A percentile compares a stretch with the other conserved stretches of the same genome.
These are phyloP conservation scores for Entomobrya multifasciata DNA, from an alignment of 2,888 invertebrate genomes.

Conservation along the genomic window DNA sequence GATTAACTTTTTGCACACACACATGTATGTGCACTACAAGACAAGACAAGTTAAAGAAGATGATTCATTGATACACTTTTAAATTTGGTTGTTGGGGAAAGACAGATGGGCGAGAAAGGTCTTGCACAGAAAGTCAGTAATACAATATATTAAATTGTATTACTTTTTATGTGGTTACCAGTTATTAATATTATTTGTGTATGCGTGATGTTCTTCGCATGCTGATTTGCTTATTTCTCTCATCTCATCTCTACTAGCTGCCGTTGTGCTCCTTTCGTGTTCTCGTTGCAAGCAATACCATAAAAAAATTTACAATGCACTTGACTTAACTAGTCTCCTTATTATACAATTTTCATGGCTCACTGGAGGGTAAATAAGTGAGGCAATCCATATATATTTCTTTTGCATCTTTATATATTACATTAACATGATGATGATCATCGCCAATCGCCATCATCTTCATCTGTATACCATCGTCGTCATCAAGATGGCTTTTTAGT, in stretches of 20 bases:
- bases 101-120: slow-evolving; percentile 67
- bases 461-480: slow-evolving; percentile 1
- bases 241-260: background rate
- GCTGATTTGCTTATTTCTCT: background rate
- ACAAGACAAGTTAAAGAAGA: background rate
- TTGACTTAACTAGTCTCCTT: slow-evolving; percentile 5
- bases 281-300: background rate
- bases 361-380: slow-evolving; percentile 71
- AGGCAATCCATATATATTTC: slow-evolving; percentile 32
- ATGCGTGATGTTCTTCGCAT: slow-evolving; percentile 44
- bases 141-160: slow-evolving; percentile 28
- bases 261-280: slow-evolving; percentile 1
- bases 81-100: slow-evolving; percentile 45
- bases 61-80: slow-evolving; percentile 62
- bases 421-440: background rate
- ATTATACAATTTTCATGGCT: slow-evolving; percentile 57
- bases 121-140: slow-evolving; percentile 24
- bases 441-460: slow-evolving; percentile 24
- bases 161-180: slow-evolving; percentile 19
- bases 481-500: slow-evolving; percentile 58
- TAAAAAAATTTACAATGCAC: background rate
- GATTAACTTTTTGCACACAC: slow-evolving; percentile 56
- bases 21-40: background rate
- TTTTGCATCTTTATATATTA: background rate
- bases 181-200: slow-evolving; percentile 41